Evolutionary conservation across 2,113 vertebrate genomes (phyloP).

Genomic region (Urocynchramus pylzowi): DNA sequence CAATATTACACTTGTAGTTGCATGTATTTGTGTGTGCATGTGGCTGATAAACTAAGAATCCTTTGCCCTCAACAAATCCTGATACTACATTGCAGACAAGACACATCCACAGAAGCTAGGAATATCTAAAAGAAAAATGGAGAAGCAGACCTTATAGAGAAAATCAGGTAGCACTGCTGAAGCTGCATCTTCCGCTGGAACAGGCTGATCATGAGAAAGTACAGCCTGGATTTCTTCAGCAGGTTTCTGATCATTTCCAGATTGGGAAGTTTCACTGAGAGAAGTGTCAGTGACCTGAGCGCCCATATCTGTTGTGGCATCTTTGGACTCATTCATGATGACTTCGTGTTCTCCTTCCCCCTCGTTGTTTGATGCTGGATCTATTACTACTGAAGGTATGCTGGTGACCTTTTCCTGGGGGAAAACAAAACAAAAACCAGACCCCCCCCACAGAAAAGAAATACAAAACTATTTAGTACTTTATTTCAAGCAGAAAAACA

Average conservation of each 20-base stretch:
- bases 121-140: background rate
- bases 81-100: background rate
- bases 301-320: background rate
- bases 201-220: background rate
- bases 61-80: background rate
- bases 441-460: rapidly evolving
- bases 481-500: background rate
- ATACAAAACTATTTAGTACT: background rate
- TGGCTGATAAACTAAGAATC: background rate
- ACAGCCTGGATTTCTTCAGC: conserved; percentile 13
- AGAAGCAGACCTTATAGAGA: conserved; percentile 83
- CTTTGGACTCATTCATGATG: background rate
- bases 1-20: background rate
- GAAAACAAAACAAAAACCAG: background rate
- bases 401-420: conserved; percentile 82
- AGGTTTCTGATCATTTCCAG: conserved; percentile 52
- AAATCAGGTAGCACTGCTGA: conserved; percentile 78
- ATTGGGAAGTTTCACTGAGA: conserved; percentile 33
- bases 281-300: background rate
- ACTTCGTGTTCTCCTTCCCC: conserved; percentile 78
- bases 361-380: conserved; percentile 94
- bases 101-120: background rate
- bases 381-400: conserved; percentile 92
- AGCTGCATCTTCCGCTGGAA: conserved; percentile 8
- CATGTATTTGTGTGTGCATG: background rate